Base-by-base conservation (phyloP, 2,888 invertebrate species). In the Eupithecia centaureata region DNA sequence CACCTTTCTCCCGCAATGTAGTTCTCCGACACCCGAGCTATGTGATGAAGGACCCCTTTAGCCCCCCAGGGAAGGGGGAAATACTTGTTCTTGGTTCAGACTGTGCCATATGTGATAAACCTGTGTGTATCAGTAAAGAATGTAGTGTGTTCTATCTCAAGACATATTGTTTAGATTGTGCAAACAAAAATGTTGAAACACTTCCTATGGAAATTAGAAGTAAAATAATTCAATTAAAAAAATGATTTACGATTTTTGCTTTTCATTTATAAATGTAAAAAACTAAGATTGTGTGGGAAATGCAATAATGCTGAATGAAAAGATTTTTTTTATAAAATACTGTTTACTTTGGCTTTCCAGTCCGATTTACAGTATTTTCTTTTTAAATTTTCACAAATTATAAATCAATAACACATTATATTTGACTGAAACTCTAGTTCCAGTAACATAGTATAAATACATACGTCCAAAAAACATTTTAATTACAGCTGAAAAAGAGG, bases 41-140 rank as follows among this genome's bases (percentile, higher is more conserved):
- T 86, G 87, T 97, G 0, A 96, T 97, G 95, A 96, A 96, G 80
- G 98, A 98, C 89, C 98, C 98, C 0, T 98, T 98, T 82, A 94
- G 95, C 78, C 94, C 96, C 1, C 95, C 95, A 7, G 95, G 95
- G 65, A 95, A 94, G 83, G 95, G 96, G n/a, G 96, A 97, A 86
- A 95, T 96, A 79, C 88, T 97, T 70, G 94, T 97, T 4, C 82
- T 98, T 22, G 98, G 98, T 2, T 94, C 95, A 13, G 95, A 97
- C 82, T 98, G 98, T 87, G 87, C 91, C 28, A 78, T 92, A 25
- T 98, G 98, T 89, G 85, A 91, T 2, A 94, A 94, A 79, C 77
- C 94, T 70, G 95, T 97, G 5, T 98, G 98, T 86, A 94, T 96
- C 78, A 95, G 94, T 78, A 89, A 93, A 77, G 94, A 94, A 61